Percentiles rank a stretch among this genome's conserved stretches.
Evolutionary conservation across 2,113 vertebrate genomes (phyloP).

Genomic region (Vombatus ursinus): DNA sequence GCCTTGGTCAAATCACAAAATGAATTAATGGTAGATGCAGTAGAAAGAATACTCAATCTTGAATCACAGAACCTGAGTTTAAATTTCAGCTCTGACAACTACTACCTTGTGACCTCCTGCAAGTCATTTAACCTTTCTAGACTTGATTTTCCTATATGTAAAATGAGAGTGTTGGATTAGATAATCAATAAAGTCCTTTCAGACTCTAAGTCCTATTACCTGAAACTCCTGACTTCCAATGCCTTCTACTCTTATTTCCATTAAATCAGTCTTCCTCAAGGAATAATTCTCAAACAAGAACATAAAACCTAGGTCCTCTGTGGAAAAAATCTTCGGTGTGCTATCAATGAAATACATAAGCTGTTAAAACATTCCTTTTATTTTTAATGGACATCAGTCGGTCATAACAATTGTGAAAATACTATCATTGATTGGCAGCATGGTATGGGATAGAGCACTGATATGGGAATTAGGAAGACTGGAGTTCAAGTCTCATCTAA

Average conservation of each 20-base stretch:
- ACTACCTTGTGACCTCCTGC: too few relatives aligned
- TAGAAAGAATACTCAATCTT: too few relatives aligned
- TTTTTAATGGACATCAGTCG: background rate
- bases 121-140: too few relatives aligned
- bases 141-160: too few relatives aligned
- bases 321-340: background rate
- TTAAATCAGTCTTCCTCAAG: background rate
- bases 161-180: too few relatives aligned
- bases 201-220: background rate
- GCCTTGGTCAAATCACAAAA: background rate
- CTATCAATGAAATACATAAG: background rate
- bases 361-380: background rate
- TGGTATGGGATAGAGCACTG: background rate
- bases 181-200: background rate
- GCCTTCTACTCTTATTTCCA: background rate
- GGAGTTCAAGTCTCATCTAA: background rate
- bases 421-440: background rate
- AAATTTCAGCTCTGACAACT: too few relatives aligned
- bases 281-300: background rate
- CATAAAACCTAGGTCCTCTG: background rate
- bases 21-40: background rate
- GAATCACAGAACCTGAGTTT: too few relatives aligned
- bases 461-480: background rate
- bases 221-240: too few relatives aligned
- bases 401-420: background rate